These are phyloP conservation scores for Holothuria glaberrima DNA, from an alignment of 35 echinoderm and acorn worm species.

Conservation along the genomic window DNA sequence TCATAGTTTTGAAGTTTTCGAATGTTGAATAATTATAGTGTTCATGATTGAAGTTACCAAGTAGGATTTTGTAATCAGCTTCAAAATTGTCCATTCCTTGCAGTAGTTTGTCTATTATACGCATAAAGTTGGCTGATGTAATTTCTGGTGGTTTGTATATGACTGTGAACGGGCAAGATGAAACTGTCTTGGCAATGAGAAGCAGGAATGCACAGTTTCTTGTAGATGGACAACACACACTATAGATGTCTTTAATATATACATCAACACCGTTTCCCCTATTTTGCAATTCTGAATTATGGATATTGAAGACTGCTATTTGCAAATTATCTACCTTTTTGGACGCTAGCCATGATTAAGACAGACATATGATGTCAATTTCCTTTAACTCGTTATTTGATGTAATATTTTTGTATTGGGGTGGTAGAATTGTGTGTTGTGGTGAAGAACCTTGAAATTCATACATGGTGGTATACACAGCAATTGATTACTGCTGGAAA, in stretches of 20 bases:
- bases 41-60: slow-evolving; percentile 18
- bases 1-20: not conserved
- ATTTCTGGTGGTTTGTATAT: slow-evolving; percentile 19
- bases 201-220: not conserved
- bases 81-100: not conserved
- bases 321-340: not conserved
- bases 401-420: not conserved
- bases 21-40: not conserved
- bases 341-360: too few relatives aligned
- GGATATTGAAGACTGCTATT: not conserved
- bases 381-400: not conserved
- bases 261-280: not conserved
- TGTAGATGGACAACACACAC: not conserved
- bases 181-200: not conserved
- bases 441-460: not conserved
- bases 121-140: not conserved
- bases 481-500: not conserved
- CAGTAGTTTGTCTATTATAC: not conserved
- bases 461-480: not conserved
- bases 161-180: not conserved
- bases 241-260: not conserved
- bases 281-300: not conserved
- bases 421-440: not conserved
- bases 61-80: not conserved
- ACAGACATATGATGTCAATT: not conserved